These are phyloP conservation scores for Poeciliopsis prolifica DNA, from an alignment of 2,113 vertebrate genomes.

Conservation along the genomic window DNA sequence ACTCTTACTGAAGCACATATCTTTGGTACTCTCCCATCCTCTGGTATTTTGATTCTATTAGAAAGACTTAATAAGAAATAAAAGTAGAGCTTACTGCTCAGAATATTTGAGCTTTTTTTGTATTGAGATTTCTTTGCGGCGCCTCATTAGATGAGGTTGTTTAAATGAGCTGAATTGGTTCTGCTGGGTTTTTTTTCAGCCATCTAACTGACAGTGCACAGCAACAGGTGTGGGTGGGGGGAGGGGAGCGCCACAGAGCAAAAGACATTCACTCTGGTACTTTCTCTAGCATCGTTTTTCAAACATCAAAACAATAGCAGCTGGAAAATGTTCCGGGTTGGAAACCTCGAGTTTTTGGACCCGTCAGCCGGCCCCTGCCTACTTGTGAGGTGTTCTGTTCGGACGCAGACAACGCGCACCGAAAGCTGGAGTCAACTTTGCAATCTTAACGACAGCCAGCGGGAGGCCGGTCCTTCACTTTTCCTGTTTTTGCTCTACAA, in stretches of 20 bases:
- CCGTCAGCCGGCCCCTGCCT: slow-evolving; percentile 1
- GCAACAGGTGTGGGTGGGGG: not conserved
- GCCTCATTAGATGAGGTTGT: not conserved
- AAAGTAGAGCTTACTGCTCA: too few relatives aligned
- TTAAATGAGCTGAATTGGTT: not conserved
- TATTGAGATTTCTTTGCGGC: too few relatives aligned
- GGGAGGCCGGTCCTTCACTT: slow-evolving; percentile 20
- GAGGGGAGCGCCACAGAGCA: not conserved
- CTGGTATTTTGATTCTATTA: too few relatives aligned
- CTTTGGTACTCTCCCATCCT: too few relatives aligned
- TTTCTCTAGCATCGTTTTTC: not conserved
- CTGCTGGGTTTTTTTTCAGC: not conserved
- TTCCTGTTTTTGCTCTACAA: not conserved
- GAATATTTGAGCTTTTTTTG: too few relatives aligned
- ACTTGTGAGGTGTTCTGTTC: slow-evolving; percentile 27
- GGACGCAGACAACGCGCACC: slow-evolving; percentile 22
- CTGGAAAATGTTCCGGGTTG: too few relatives aligned
- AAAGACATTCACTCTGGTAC: not conserved
- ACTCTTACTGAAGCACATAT: too few relatives aligned
- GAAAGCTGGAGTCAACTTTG: slow-evolving; percentile 56
- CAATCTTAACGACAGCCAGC: slow-evolving; percentile 36
- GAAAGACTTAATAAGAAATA: too few relatives aligned
- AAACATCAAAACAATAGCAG: too few relatives aligned
- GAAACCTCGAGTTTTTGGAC: too few relatives aligned
- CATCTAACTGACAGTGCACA: not conserved